phyloP scores from a whole-genome alignment of 2,888 invertebrate genomes.

The Platynereis dumerilii region DNA sequence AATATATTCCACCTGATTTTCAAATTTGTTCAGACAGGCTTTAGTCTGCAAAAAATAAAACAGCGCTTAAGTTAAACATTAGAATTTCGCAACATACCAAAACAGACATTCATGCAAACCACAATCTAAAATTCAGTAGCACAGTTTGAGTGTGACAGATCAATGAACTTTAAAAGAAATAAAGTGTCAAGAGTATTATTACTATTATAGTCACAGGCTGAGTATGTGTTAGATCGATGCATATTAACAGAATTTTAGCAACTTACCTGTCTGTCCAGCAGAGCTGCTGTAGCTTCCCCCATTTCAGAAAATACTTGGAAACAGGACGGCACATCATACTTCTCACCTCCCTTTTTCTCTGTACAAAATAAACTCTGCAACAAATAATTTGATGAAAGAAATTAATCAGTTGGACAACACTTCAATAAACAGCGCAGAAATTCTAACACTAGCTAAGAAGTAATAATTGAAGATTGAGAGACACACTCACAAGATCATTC shows the following conservation, averaged over 20 bases:
- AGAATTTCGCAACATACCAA: too few species aligned
- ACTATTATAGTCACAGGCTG: too few species aligned
- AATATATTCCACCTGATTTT: slow-evolving; percentile 87
- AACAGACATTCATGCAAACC: too few species aligned
- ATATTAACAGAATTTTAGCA: too few species aligned
- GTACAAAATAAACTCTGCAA: slow-evolving; percentile 34
- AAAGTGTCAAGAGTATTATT: too few species aligned
- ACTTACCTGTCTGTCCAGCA: slow-evolving; percentile 78
- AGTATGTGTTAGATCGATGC: too few species aligned
- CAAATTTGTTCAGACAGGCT: slow-evolving; percentile 71
- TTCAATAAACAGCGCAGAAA: slow-evolving; percentile 12
- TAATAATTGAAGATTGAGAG: too few species aligned
- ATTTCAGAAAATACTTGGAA: slow-evolving; percentile 81
- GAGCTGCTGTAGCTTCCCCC: slow-evolving; percentile 82
- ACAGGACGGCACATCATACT: slow-evolving; percentile 74
- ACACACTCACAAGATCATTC: slow-evolving; percentile 82
- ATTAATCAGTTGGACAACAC: not conserved
- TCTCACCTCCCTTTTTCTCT: slow-evolving; percentile 53
- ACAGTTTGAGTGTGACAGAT: too few species aligned
- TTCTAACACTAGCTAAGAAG: too few species aligned
- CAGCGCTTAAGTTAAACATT: not conserved
- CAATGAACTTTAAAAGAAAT: too few species aligned
- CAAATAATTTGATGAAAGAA: not conserved
- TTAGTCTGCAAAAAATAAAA: slow-evolving; percentile 45
- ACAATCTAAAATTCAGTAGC: too few species aligned